Evolutionary conservation across 2,888 invertebrate genomes (phyloP).

Genomic region (Lithophane ornitopus): DNA sequence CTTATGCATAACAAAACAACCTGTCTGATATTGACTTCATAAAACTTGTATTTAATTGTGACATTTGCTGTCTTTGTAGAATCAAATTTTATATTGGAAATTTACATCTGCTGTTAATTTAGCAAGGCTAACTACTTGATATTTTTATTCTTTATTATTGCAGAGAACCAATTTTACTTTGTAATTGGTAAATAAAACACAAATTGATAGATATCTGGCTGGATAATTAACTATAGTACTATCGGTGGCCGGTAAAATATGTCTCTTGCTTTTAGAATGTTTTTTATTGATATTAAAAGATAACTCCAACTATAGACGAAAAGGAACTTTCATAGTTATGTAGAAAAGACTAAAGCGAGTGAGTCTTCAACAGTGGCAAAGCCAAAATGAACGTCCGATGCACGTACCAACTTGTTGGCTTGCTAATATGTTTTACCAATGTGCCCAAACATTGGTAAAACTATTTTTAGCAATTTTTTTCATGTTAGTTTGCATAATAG

Average conservation of each 20-base stretch:
- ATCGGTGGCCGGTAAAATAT: background rate
- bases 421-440: too few relatives aligned
- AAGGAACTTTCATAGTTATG: background rate
- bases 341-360: background rate
- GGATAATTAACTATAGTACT: background rate
- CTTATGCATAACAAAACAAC: background rate
- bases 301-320: background rate
- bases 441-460: too few relatives aligned
- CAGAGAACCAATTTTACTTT: background rate
- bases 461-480: too few relatives aligned
- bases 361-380: too few relatives aligned
- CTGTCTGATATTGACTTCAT: background rate
- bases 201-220: background rate
- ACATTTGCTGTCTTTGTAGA: conserved; percentile 3
- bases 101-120: background rate
- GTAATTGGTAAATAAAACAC: background rate
- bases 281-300: conserved; percentile 7
- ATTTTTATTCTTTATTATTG: background rate
- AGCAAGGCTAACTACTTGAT: conserved; percentile 19
- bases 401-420: background rate
- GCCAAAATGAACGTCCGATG: background rate
- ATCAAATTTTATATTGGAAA: background rate
- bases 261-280: background rate
- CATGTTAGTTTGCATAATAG: too few relatives aligned
- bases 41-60: conserved; percentile 3